A percentile compares a stretch with the other conserved stretches of the same genome.
Conservation (phyloP, 2,113 vertebrate species). For the Bagarius yarrelli region DNA sequence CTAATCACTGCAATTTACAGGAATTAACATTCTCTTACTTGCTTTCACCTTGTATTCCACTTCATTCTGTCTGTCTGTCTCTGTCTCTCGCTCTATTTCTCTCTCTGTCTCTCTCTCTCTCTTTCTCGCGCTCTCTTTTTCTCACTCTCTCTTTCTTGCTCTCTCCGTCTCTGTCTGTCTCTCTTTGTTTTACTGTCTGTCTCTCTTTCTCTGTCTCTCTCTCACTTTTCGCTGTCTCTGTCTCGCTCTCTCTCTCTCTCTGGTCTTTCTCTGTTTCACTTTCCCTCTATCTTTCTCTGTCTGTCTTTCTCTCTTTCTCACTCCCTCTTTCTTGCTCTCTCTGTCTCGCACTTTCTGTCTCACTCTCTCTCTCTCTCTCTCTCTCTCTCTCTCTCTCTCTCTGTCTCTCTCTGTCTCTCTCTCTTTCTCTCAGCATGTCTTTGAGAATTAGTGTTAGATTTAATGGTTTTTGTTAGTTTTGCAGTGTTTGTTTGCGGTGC, state of each 20-base stretch:
- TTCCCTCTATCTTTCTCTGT: no score
- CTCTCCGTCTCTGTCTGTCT: no score
- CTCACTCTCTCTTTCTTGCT: no score
- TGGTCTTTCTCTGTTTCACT: no score
- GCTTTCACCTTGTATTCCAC: slow-evolving; percentile 38
- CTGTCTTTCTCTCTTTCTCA: no score
- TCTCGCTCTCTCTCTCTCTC: no score
- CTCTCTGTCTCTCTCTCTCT: slow-evolving; percentile 36
- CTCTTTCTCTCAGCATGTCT: not conserved
- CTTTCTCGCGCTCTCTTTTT: slow-evolving; percentile 25
- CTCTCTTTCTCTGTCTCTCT: no score
- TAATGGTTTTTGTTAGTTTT: not conserved
- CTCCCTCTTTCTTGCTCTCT: slow-evolving; percentile 58
- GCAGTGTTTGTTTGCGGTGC: not conserved
- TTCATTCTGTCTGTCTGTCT: slow-evolving; percentile 53
- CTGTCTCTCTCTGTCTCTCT: slow-evolving; percentile 52
- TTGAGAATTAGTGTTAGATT: slow-evolving; percentile 5
- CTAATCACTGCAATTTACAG: slow-evolving; percentile 67
- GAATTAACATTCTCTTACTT: slow-evolving; percentile 62
- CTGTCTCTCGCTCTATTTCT: slow-evolving; percentile 36
- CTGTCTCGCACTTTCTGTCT: slow-evolving; percentile 27
- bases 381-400: slow-evolving; percentile 27
- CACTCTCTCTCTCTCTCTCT: slow-evolving; percentile 57
- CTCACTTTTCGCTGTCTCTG: no score
- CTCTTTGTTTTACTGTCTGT: no score